Percentiles rank a stretch among this genome's conserved stretches.
Evolutionary conservation across 1,140 invertebrate species (phyloP).

Genomic region (Chironomus striatipennis): DNA sequence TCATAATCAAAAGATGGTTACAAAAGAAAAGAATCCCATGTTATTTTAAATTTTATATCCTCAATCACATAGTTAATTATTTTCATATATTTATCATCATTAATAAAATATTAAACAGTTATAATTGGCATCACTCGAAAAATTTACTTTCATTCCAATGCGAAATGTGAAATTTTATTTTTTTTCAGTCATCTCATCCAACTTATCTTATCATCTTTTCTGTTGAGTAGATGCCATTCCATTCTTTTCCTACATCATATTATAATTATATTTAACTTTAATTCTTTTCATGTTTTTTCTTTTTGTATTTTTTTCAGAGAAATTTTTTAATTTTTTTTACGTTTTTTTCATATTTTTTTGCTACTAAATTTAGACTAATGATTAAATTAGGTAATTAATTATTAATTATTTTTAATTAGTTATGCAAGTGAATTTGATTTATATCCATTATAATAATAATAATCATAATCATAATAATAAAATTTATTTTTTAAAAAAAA

Average conservation of each 20-base stretch:
- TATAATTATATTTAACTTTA: neutral
- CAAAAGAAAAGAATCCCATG: no score
- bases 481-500: neutral
- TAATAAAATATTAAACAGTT: slow-evolving; percentile 8
- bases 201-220: neutral
- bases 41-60: neutral
- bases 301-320: slow-evolving; percentile 8
- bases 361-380: slow-evolving; percentile 21
- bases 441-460: neutral
- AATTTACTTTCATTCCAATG: neutral
- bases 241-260: neutral
- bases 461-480: neutral
- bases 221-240: neutral
- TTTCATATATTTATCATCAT: slow-evolving; percentile 6
- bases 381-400: slow-evolving; percentile 7
- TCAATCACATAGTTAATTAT: slow-evolving; percentile 8
- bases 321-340: slow-evolving; percentile 25
- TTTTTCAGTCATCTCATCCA: neutral
- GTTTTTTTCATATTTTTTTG: slow-evolving; percentile 25
- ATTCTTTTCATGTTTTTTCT: slow-evolving; percentile 16
- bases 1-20: no score
- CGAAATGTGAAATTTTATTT: neutral
- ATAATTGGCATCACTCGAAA: neutral
- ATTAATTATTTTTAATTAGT: slow-evolving; percentile 10
- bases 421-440: slow-evolving; percentile 9